Evolutionary conservation across 2,113 vertebrate genomes (phyloP).

Genomic region (Hippocampus zosterae): DNA sequence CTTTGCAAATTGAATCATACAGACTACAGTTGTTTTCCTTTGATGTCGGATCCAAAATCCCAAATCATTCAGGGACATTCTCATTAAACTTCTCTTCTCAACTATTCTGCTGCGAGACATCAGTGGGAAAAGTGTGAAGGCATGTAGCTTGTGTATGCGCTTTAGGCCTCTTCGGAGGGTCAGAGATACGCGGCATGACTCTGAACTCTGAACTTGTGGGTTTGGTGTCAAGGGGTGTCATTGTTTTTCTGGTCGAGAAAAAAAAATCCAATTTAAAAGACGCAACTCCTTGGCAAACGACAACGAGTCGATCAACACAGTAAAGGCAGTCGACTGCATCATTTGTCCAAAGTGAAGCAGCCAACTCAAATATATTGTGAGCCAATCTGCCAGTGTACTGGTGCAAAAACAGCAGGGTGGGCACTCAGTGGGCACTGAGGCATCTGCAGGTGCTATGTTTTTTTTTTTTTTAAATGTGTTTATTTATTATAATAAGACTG

Average conservation of each 20-base stretch:
- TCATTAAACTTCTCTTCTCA: background rate
- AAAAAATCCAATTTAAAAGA: constrained; percentile 71
- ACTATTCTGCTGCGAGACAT: background rate
- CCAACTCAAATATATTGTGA: constrained; percentile 26
- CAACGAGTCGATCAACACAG: constrained; percentile 54
- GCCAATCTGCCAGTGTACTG: constrained; percentile 26
- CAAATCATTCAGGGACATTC: background rate
- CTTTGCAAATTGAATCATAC: too few relatives aligned
- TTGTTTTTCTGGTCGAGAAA: constrained; percentile 71
- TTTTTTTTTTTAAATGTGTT: too few relatives aligned
- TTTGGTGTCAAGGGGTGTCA: constrained; percentile 57
- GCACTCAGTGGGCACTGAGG: constrained; percentile 11
- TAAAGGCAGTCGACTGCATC: constrained; percentile 57
- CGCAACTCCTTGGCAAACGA: constrained; percentile 61
- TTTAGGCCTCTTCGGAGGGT: constrained; percentile 16
- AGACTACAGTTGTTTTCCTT: too few relatives aligned
- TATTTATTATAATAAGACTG: constrained; percentile 19
- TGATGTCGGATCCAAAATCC: background rate
- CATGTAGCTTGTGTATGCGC: constrained; percentile 12
- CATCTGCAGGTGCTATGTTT: constrained; percentile 5
- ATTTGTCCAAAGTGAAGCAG: constrained; percentile 35
- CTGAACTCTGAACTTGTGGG: constrained; percentile 45
- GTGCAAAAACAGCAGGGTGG: constrained; percentile 10
- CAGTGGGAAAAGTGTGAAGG: background rate
- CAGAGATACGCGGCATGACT: constrained; percentile 32